Conservation (phyloP, 2,113 vertebrate genomes). For the Ceratotherium simum region DNA sequence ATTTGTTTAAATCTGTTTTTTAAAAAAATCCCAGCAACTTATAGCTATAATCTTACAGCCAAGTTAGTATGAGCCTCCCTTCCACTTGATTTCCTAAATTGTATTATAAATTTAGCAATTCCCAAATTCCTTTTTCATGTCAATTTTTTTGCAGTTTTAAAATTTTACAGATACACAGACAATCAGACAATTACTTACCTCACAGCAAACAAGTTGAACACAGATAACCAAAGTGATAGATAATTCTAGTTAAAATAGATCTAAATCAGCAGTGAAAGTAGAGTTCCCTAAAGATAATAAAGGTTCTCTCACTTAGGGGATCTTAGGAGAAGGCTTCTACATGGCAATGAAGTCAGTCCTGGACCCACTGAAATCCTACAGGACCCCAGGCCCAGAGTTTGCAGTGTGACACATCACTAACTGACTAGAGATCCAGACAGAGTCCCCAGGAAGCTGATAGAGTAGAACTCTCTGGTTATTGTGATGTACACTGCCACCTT, state of each 20-base stretch:
- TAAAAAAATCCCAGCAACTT: not conserved
- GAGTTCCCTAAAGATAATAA: conserved; percentile 16
- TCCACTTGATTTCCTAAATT: conserved; percentile 12
- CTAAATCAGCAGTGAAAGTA: not conserved
- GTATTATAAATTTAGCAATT: not conserved
- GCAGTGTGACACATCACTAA: not conserved
- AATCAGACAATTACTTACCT: not conserved
- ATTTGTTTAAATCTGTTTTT: not conserved
- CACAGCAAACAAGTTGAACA: not conserved
- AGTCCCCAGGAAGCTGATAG: not conserved
- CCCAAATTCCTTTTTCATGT: not conserved
- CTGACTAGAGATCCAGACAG: not conserved
- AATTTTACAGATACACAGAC: not conserved
- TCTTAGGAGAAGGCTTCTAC: not conserved
- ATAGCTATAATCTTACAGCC: not conserved
- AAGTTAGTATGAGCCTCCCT: not conserved
- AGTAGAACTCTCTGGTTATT: not conserved
- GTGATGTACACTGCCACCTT: not conserved
- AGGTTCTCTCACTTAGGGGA: not conserved
- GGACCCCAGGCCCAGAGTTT: not conserved
- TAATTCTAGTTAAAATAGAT: conserved; percentile 1
- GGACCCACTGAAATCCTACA: not conserved
- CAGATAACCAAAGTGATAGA: not conserved
- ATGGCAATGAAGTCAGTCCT: not conserved
- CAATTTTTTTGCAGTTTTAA: not conserved